phyloP scores from a whole-genome alignment of 1,140 invertebrate species.

The Scaptomyza graminum region DNA sequence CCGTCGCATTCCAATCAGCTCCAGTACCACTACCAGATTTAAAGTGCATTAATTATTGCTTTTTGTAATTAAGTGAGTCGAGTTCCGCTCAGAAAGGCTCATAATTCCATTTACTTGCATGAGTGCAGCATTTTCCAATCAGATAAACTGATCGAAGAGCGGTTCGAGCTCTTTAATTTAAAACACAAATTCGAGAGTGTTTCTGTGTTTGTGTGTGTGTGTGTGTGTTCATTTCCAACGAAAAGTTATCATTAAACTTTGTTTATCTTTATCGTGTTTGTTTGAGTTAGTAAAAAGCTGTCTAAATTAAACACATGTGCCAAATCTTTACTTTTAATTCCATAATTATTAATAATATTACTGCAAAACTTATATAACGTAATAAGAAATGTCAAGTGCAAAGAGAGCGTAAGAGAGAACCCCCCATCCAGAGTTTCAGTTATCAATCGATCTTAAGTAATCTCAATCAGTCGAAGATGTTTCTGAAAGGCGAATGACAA shows the following conservation, averaged over 20 bases:
- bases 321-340: constrained; percentile 10
- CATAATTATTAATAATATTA: constrained; percentile 44
- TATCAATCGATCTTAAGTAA: constrained; percentile 67
- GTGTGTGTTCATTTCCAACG: constrained; percentile 39
- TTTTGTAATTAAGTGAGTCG: constrained; percentile 38
- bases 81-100: neutral
- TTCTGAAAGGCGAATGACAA: constrained; percentile 9
- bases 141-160: constrained; percentile 1
- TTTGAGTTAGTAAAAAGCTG: constrained; percentile 18
- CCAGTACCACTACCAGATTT: constrained; percentile 1
- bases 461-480: constrained; percentile 44
- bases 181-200: constrained; percentile 4
- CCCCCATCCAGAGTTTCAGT: constrained; percentile 4
- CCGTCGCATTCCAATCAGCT: constrained; percentile 50
- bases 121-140: constrained; percentile 12
- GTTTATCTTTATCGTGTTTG: constrained; percentile 65
- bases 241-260: constrained; percentile 64
- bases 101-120: neutral
- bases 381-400: constrained; percentile 52
- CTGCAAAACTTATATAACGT: constrained; percentile 64
- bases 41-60: constrained; percentile 18
- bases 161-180: constrained; percentile 5
- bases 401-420: constrained; percentile 41
- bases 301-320: constrained; percentile 3
- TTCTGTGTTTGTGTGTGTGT: constrained; percentile 21